phyloP scores from a whole-genome alignment of 2,113 vertebrate species.

The Mormyrus iriodes region DNA sequence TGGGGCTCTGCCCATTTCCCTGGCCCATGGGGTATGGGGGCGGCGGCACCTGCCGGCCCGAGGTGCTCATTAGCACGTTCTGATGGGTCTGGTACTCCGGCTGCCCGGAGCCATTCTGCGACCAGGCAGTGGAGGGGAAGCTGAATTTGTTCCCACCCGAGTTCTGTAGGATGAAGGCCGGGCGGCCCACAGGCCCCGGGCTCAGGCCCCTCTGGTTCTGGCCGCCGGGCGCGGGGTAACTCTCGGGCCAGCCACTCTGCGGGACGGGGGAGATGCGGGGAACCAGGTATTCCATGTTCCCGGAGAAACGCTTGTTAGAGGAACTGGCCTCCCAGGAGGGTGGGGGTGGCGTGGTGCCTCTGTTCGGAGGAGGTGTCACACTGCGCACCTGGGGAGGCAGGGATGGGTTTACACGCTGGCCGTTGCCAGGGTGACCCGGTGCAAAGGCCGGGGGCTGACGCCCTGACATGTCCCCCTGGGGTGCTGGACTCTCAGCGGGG shows the following conservation, averaged over 20 bases:
- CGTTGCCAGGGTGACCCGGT: conserved; percentile 67
- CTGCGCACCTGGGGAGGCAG: conserved; percentile 83
- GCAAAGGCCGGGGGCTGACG: conserved; percentile 71
- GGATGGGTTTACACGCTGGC: conserved; percentile 77
- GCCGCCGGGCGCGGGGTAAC: conserved; percentile 62
- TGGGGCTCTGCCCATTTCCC: conserved; percentile 80
- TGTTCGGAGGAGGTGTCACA: conserved; percentile 82
- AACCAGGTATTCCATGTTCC: conserved; percentile 85
- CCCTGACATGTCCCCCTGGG: conserved; percentile 71
- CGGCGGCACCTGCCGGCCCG: conserved; percentile 73
- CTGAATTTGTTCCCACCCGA: conserved; percentile 77
- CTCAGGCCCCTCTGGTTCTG: conserved; percentile 81
- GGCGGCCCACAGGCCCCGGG: conserved; percentile 79
- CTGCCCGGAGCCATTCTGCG: conserved; percentile 76
- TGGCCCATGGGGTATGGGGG: conserved; percentile 79
- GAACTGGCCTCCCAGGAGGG: conserved; percentile 82
- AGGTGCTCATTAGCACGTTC: conserved; percentile 60
- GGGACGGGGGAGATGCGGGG: conserved; percentile 88
- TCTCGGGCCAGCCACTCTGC: conserved; percentile 80
- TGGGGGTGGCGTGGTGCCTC: conserved; percentile 71
- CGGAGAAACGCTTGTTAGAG: conserved; percentile 85
- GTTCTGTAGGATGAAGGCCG: conserved; percentile 92
- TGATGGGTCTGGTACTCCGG: conserved; percentile 76
- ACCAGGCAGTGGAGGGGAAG: conserved; percentile 74
- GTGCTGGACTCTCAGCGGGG: conserved; percentile 78